Conservation (phyloP, 2,888 invertebrate species). For the Synanthedon vespiformis region DNA sequence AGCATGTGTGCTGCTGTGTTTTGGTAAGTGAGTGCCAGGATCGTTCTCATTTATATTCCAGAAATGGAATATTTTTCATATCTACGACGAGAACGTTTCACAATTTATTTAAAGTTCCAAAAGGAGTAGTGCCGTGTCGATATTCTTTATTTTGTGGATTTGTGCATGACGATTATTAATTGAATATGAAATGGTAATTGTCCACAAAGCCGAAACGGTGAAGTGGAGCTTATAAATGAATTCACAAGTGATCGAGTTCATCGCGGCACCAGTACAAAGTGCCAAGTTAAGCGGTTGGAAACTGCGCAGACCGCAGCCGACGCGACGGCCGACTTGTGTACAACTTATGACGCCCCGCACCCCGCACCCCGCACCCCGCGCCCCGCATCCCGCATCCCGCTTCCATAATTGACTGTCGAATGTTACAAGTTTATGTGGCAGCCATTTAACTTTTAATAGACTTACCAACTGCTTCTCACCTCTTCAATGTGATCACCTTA, state of each 20-base stretch:
- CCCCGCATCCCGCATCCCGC: not conserved
- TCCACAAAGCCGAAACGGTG: no score
- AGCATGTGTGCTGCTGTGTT: no score
- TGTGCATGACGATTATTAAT: no score
- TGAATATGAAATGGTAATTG: no score
- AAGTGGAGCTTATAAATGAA: no score
- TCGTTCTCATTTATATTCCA: no score
- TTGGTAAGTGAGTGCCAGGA: no score
- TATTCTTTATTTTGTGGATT: no score
- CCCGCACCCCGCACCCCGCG: conserved; percentile 4
- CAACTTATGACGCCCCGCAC: conserved; percentile 7
- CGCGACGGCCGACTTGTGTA: conserved; percentile 2
- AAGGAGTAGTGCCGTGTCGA: no score
- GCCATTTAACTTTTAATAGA: conserved; percentile 1
- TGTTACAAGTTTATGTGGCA: conserved; percentile 4
- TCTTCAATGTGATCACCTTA: not conserved
- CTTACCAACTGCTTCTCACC: not conserved
- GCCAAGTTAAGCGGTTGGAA: conserved; percentile 7
- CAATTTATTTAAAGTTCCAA: no score
- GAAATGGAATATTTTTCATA: no score
- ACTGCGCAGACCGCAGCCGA: conserved; percentile 5
- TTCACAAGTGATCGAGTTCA: not conserved
- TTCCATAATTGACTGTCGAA: conserved; percentile 8
- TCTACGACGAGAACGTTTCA: no score
- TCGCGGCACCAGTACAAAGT: conserved; percentile 4